Evolutionary conservation across 2,113 vertebrate genomes (phyloP).

Genomic region (Promerops cafer): DNA sequence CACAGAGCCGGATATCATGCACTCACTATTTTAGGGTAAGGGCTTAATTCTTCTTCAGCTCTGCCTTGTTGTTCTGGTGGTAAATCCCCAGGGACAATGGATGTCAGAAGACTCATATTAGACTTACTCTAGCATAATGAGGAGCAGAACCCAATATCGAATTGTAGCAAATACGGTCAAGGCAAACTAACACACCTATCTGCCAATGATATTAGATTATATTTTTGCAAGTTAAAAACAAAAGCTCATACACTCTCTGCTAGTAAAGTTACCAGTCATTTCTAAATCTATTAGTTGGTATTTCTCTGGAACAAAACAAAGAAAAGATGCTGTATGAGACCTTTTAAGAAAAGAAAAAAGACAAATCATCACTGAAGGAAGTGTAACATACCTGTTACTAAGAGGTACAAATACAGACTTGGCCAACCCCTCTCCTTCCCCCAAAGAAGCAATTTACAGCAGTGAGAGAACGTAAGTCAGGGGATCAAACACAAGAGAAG

Average conservation of each 20-base stretch:
- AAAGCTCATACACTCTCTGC: neutral
- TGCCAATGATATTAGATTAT: neutral
- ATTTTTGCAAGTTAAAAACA: neutral
- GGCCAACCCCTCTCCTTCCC: neutral
- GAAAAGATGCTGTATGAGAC: neutral
- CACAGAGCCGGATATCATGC: neutral
- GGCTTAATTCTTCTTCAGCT: neutral
- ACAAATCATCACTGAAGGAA: neutral
- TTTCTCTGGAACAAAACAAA: neutral
- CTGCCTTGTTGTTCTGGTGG: neutral
- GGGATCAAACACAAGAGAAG: constrained; percentile 18
- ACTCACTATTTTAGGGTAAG: neutral
- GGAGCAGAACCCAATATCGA: neutral
- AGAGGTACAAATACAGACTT: neutral
- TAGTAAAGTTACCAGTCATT: neutral
- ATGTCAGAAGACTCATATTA: neutral
- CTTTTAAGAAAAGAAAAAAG: neutral
- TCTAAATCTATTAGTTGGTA: neutral
- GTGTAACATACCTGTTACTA: neutral
- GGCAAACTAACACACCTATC: neutral
- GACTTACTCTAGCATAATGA: neutral
- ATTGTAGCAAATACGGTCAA: neutral
- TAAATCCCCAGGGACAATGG: neutral
- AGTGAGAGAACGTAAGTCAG: neutral
- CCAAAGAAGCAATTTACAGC: constrained; percentile 19